These are phyloP conservation scores for Channa argus DNA, from an alignment of 2,113 vertebrate genomes.

Conservation along the genomic window DNA sequence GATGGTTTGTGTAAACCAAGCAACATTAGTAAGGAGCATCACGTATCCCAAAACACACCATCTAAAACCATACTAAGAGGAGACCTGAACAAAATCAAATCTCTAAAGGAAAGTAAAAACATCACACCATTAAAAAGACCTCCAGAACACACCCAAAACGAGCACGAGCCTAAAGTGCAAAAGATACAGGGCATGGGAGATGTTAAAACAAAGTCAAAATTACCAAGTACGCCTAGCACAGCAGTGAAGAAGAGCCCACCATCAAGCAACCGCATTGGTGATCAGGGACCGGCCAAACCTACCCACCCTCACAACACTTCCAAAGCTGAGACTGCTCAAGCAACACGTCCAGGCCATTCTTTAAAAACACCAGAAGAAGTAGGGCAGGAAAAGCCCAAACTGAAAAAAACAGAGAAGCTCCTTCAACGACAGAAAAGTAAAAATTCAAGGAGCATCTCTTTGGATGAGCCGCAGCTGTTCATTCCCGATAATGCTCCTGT, in stretches of 20 bases:
- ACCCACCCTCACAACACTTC: slow-evolving; percentile 36
- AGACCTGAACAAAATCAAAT: slow-evolving; percentile 71
- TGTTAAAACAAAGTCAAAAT: slow-evolving; percentile 62
- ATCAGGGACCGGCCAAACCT: slow-evolving; percentile 60
- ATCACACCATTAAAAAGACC: slow-evolving; percentile 83
- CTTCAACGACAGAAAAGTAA: slow-evolving; percentile 90
- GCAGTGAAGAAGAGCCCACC: slow-evolving; percentile 57
- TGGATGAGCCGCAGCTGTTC: slow-evolving; percentile 96
- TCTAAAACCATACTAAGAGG: slow-evolving; percentile 66
- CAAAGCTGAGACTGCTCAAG: slow-evolving; percentile 44
- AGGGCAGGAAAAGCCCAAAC: slow-evolving; percentile 85
- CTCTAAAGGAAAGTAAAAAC: slow-evolving; percentile 73
- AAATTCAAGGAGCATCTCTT: slow-evolving; percentile 88
- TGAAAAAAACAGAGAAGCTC: slow-evolving; percentile 89
- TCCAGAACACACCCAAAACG: slow-evolving; percentile 74
- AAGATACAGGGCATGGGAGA: slow-evolving; percentile 82
- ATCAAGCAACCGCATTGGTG: slow-evolving; percentile 46
- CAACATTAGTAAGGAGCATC: slow-evolving; percentile 75
- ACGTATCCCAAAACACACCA: slow-evolving; percentile 48
- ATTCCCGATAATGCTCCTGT: slow-evolving; percentile 97
- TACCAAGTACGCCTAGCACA: slow-evolving; percentile 42
- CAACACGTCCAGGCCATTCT: slow-evolving; percentile 63
- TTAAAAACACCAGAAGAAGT: slow-evolving; percentile 83
- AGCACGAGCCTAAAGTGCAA: slow-evolving; percentile 86
- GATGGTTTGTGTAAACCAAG: slow-evolving; percentile 58